Conservation (phyloP, 2,888 invertebrate genomes). For the Cabera pusaria region DNA sequence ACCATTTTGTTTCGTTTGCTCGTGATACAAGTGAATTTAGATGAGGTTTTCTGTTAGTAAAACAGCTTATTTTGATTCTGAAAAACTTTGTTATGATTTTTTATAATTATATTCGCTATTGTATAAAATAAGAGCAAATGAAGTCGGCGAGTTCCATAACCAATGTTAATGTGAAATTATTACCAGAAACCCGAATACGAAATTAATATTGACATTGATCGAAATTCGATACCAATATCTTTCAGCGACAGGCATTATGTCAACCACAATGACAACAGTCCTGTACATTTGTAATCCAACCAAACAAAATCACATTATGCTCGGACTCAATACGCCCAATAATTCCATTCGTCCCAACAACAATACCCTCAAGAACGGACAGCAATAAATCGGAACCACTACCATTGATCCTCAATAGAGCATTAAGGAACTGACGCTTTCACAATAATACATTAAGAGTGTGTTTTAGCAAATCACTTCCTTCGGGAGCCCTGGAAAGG, state of each 20-base stretch:
- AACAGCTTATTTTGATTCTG: too few relatives aligned
- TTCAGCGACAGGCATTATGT: slow-evolving; percentile 27
- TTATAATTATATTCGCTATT: too few relatives aligned
- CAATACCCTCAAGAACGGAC: slow-evolving; percentile 70
- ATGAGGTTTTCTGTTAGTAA: slow-evolving; percentile 24
- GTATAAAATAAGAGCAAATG: too few relatives aligned
- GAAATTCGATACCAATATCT: slow-evolving; percentile 26
- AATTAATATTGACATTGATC: slow-evolving; percentile 20
- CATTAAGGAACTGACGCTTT: slow-evolving; percentile 73
- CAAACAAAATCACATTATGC: slow-evolving; percentile 54
- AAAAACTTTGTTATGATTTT: too few relatives aligned
- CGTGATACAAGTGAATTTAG: slow-evolving; percentile 29
- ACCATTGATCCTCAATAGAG: slow-evolving; percentile 72
- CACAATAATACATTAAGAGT: slow-evolving; percentile 77
- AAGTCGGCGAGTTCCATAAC: background rate
- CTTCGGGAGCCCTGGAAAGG: slow-evolving; percentile 59
- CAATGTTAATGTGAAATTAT: too few relatives aligned
- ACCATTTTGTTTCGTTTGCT: slow-evolving; percentile 30
- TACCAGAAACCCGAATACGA: background rate
- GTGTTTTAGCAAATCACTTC: slow-evolving; percentile 82
- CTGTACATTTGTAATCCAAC: slow-evolving; percentile 45
- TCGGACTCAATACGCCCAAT: slow-evolving; percentile 56
- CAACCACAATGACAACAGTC: slow-evolving; percentile 32
- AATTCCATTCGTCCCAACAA: slow-evolving; percentile 67
- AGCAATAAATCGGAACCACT: slow-evolving; percentile 72